phyloP scores from a whole-genome alignment of 2,797 vertebrate species.

The Simalia tracyae region DNA sequence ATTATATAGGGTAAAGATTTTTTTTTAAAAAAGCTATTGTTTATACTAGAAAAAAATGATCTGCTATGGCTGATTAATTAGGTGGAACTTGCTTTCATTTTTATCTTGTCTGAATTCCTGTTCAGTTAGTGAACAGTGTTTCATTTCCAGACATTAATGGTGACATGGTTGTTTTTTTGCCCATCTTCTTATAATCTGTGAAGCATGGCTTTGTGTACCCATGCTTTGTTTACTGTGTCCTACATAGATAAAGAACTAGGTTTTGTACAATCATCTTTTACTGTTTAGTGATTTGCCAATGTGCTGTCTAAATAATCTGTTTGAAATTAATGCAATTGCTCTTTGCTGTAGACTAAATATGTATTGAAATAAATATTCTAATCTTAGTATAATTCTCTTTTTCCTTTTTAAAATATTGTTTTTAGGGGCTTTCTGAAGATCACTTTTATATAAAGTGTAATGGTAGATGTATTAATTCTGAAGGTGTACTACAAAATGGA shows the following conservation, averaged over 20 bases:
- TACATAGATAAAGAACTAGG: not conserved
- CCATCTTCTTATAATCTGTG: not conserved
- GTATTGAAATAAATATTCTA: not conserved
- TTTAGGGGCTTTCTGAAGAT: constrained; percentile 71
- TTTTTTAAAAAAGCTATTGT: no score
- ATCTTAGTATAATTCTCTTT: not conserved
- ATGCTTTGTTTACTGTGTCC: not conserved
- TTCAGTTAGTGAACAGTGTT: not conserved
- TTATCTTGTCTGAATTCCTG: not conserved
- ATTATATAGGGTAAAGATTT: no score
- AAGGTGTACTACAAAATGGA: constrained; percentile 77
- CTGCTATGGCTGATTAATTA: not conserved
- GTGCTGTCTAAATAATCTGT: not conserved
- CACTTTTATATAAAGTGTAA: constrained; percentile 84
- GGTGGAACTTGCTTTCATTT: not conserved
- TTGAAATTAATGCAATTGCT: not conserved
- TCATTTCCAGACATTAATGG: not conserved
- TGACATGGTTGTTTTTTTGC: not conserved
- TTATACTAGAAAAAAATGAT: no score
- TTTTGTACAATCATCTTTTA: not conserved
- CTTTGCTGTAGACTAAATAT: not conserved
- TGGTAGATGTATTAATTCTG: constrained; percentile 61
- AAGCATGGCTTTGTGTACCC: not conserved
- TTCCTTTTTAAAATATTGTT: not conserved
- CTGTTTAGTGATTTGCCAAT: not conserved